Conservation (phyloP, 2,113 vertebrate species). For the Elephantulus edwardii region DNA sequence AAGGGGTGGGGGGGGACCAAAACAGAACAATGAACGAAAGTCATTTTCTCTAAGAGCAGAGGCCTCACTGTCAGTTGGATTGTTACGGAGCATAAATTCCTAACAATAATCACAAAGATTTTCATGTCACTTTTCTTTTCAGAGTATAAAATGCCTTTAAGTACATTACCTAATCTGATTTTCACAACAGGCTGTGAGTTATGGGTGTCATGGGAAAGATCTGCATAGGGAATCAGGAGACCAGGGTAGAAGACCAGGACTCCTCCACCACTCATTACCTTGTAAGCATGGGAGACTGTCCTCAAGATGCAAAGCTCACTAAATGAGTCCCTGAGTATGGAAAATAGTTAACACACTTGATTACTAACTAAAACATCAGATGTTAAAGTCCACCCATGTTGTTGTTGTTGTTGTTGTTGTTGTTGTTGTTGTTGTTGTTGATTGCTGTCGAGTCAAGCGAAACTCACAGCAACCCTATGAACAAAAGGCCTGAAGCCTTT, state of each 20-base stretch:
- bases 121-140: slow-evolving; percentile 50
- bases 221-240: neutral
- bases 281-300: neutral
- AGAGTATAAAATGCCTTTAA: slow-evolving; percentile 41
- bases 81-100: slow-evolving; percentile 8
- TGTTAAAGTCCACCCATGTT: neutral
- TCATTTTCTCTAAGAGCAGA: slow-evolving; percentile 29
- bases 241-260: neutral
- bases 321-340: neutral
- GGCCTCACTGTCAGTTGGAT: neutral
- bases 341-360: neutral
- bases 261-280: neutral
- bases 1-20: too few relatives aligned
- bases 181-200: neutral
- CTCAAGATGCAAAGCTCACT: neutral
- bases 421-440: too few relatives aligned
- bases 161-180: neutral
- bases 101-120: slow-evolving; percentile 12
- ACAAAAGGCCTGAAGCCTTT: too few relatives aligned
- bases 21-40: slow-evolving; percentile 16
- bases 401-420: too few relatives aligned
- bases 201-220: neutral
- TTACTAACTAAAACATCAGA: neutral
- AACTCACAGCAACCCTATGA: too few relatives aligned
- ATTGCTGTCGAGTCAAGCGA: too few relatives aligned